A percentile compares a stretch with the other conserved stretches of the same genome.
Conservation (phyloP, 2,797 vertebrate species). For the Erethizon dorsatum region DNA sequence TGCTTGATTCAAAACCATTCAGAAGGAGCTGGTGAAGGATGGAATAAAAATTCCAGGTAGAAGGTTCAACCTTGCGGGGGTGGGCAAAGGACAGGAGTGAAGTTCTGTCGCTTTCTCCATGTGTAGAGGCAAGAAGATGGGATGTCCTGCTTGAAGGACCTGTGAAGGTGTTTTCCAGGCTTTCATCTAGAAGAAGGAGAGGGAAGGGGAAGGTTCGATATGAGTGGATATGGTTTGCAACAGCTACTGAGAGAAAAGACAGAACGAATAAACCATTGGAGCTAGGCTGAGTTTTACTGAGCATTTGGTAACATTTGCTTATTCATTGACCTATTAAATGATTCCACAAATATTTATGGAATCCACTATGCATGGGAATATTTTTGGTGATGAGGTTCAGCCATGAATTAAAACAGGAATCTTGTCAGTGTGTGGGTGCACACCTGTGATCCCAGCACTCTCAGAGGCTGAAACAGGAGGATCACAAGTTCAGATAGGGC, state of each 20-base stretch:
- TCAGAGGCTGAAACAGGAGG: neutral
- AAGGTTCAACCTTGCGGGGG: accelerated
- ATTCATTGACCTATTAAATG: neutral
- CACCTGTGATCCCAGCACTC: neutral
- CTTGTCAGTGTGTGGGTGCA: neutral
- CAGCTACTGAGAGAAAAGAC: neutral
- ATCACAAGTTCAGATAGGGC: neutral
- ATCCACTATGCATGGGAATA: neutral
- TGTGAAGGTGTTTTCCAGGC: neutral
- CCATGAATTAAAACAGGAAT: neutral
- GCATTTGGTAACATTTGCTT: neutral
- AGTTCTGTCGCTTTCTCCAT: accelerated
- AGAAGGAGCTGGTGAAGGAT: neutral
- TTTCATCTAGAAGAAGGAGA: neutral
- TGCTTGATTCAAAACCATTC: neutral
- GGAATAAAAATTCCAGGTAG: neutral
- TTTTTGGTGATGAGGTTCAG: neutral
- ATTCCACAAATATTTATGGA: neutral
- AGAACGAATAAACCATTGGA: neutral
- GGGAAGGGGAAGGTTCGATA: neutral
- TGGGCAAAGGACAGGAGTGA: neutral
- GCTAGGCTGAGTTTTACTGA: neutral
- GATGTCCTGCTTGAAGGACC: neutral
- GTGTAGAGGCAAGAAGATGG: neutral
- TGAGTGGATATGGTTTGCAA: neutral